Conservation (phyloP, 2,113 vertebrate genomes). For the Hippocampus guttulatus region DNA sequence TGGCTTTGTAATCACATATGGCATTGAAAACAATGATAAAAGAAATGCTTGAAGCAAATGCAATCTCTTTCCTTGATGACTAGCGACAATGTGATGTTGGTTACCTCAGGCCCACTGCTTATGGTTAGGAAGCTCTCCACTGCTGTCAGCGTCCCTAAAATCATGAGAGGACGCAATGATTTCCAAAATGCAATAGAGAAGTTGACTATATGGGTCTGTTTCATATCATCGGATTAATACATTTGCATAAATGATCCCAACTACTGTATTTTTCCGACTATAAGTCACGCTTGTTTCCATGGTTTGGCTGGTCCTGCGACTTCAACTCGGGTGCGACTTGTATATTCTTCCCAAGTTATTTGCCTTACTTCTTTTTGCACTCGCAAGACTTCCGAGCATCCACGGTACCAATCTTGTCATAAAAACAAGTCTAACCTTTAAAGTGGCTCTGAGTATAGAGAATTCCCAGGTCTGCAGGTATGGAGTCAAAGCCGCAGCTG, state of each 20-base stretch:
- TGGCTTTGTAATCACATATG: too few species aligned
- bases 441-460: constrained; percentile 80
- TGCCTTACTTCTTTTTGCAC: neutral
- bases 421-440: constrained; percentile 72
- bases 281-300: too few species aligned
- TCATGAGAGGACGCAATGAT: neutral
- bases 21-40: neutral
- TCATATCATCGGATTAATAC: too few species aligned
- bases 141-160: constrained; percentile 79
- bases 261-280: too few species aligned
- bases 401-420: neutral
- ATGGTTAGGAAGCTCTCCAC: constrained; percentile 82
- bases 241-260: too few species aligned
- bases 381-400: neutral
- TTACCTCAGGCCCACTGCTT: constrained; percentile 77
- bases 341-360: neutral
- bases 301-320: too few species aligned
- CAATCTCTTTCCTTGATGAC: neutral
- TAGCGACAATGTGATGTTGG: constrained; percentile 17
- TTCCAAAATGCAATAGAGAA: constrained; percentile 1
- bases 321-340: too few species aligned
- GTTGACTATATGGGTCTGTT: neutral
- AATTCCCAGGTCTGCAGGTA: constrained; percentile 86
- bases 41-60: neutral
- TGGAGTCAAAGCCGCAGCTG: constrained; percentile 90